Evolutionary conservation across 2,888 invertebrate genomes (phyloP).

Genomic region (Camptogramma bilineatum): DNA sequence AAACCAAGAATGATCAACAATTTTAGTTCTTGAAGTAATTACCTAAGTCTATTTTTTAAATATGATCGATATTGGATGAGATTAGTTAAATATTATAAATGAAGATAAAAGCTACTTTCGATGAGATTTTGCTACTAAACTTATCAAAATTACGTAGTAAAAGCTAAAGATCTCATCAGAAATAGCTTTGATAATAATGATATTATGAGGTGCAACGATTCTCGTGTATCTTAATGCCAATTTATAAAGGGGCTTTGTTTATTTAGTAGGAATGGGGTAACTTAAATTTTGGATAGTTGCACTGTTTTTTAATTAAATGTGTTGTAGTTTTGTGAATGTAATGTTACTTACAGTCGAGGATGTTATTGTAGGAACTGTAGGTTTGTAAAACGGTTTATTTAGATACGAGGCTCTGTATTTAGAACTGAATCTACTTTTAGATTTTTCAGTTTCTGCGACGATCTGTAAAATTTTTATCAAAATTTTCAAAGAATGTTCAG

Average conservation of each 20-base stretch:
- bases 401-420: slow-evolving; percentile 84
- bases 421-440: slow-evolving; percentile 85
- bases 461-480: slow-evolving; percentile 67
- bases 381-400: slow-evolving; percentile 86
- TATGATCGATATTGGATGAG: background rate
- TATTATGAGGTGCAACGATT: slow-evolving; percentile 46
- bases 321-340: slow-evolving; percentile 38
- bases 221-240: slow-evolving; percentile 64
- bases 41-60: background rate
- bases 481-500: slow-evolving; percentile 27
- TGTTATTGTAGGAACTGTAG: slow-evolving; percentile 87
- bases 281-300: slow-evolving; percentile 46
- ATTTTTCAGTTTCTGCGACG: slow-evolving; percentile 75
- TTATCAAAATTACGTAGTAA: background rate
- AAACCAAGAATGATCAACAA: slow-evolving; percentile 16
- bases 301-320: slow-evolving; percentile 37
- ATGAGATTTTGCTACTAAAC: slow-evolving; percentile 5
- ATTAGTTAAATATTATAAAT: background rate
- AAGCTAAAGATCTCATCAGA: slow-evolving; percentile 22
- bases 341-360: slow-evolving; percentile 81
- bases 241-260: slow-evolving; percentile 82
- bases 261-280: slow-evolving; percentile 30
- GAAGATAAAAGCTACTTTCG: slow-evolving; percentile 7
- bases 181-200: slow-evolving; percentile 33
- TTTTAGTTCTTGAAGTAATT: background rate